Evolutionary conservation across 2,797 vertebrate species (phyloP).

Genomic region (Neostethus bicornis): DNA sequence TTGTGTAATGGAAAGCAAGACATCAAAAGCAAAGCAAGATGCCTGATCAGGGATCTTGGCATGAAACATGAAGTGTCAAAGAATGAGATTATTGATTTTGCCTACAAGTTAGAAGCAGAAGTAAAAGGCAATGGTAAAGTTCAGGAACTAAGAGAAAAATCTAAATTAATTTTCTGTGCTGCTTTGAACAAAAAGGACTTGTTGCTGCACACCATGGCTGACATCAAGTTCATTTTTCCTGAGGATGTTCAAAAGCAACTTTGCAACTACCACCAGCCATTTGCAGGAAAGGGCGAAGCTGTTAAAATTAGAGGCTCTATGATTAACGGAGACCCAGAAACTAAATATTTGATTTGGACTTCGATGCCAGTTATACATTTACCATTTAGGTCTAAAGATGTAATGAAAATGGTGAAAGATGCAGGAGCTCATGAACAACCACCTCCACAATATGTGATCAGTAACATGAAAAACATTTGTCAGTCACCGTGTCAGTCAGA

Average conservation of each 20-base stretch:
- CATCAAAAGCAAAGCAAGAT: accelerated
- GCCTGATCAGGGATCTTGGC: constrained; percentile 64
- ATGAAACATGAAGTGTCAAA: constrained; percentile 70
- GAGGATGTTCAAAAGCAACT: constrained; percentile 50
- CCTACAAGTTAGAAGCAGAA: constrained; percentile 67
- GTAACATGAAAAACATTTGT: constrained; percentile 77
- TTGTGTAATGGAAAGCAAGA: accelerated
- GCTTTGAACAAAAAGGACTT: constrained; percentile 9
- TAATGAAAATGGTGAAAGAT: constrained; percentile 28
- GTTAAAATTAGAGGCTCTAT: constrained; percentile 75
- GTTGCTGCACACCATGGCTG: constrained; percentile 55
- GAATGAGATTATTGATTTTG: constrained; percentile 69
- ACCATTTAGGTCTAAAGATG: accelerated
- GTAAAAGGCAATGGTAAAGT: constrained; percentile 29
- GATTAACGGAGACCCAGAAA: constrained; percentile 10
- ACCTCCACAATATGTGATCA: constrained; percentile 52
- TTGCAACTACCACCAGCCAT: constrained; percentile 62
- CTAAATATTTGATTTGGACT: constrained; percentile 76
- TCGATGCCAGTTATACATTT: constrained; percentile 73
- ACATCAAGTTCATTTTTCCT: constrained; percentile 77
- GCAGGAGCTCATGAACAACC: constrained; percentile 67
- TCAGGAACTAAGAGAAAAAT: constrained; percentile 47
- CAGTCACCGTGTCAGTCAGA: constrained; percentile 50
- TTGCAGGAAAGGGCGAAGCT: constrained; percentile 35
- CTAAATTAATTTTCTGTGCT: constrained; percentile 40